Evolutionary conservation across 2,888 invertebrate genomes (phyloP).

Genomic region (Halictus quadricinctus): DNA sequence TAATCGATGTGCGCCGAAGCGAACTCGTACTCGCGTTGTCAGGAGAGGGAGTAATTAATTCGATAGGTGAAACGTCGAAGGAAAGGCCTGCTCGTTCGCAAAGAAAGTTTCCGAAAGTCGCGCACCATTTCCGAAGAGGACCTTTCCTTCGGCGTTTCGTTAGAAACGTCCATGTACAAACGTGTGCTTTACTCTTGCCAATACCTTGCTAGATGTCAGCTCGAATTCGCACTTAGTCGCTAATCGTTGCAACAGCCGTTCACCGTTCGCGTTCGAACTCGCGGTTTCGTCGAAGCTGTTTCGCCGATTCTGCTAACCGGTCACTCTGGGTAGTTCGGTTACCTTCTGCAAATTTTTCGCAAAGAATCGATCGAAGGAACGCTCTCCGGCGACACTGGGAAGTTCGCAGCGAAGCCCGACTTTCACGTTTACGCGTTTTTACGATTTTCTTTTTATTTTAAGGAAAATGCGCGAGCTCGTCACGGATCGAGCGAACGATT

Average conservation of each 20-base stretch:
- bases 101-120: conserved; percentile 3
- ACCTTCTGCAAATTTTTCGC: background rate
- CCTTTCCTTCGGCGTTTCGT: conserved; percentile 33
- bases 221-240: conserved; percentile 48
- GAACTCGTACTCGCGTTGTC: background rate
- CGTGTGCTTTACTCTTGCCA: conserved; percentile 77
- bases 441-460: background rate
- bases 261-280: conserved; percentile 34
- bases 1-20: conserved; percentile 42
- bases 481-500: background rate
- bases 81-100: conserved; percentile 22
- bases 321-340: conserved; percentile 22
- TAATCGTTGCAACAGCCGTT: conserved; percentile 40
- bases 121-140: background rate
- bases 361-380: background rate
- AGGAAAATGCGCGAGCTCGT: background rate
- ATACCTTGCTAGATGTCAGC: conserved; percentile 59
- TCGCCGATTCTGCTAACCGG: conserved; percentile 7
- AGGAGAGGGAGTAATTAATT: conserved; percentile 37
- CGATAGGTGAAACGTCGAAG: conserved; percentile 34
- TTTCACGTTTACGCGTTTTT: background rate
- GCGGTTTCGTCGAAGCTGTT: conserved; percentile 6
- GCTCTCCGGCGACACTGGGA: background rate
- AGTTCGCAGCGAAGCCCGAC: background rate
- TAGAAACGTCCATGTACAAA: conserved; percentile 76